phyloP scores from a whole-genome alignment of 2,888 invertebrate species.

The Drosophila prolongata region DNA sequence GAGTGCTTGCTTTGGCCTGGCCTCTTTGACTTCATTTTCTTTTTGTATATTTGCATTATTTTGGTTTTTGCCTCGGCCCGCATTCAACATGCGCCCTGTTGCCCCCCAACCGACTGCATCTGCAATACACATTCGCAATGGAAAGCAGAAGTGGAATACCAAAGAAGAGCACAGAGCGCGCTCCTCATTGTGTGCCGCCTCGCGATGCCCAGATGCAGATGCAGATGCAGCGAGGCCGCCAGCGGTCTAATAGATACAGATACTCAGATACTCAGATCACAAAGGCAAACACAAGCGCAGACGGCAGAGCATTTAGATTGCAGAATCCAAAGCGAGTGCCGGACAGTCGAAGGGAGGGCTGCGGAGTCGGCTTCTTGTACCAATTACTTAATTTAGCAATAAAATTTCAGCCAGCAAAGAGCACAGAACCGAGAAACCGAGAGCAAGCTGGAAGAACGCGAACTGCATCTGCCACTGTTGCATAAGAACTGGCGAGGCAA shows the following conservation, averaged over 20 bases:
- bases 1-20: slow-evolving; percentile 19
- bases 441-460: slow-evolving; percentile 18
- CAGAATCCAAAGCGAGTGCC: slow-evolving; percentile 57
- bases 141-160: slow-evolving; percentile 30
- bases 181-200: slow-evolving; percentile 33
- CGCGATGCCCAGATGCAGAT: slow-evolving; percentile 30
- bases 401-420: slow-evolving; percentile 57
- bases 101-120: slow-evolving; percentile 23
- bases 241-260: slow-evolving; percentile 15
- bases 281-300: slow-evolving; percentile 37
- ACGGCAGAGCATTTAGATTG: slow-evolving; percentile 56
- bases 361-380: slow-evolving; percentile 54
- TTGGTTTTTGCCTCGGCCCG: slow-evolving; percentile 54
- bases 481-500: slow-evolving; percentile 55
- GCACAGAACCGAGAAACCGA: slow-evolving; percentile 16
- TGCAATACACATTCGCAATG: slow-evolving; percentile 45
- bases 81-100: slow-evolving; percentile 45
- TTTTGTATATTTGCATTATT: slow-evolving; percentile 38
- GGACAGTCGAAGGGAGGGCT: not conserved
- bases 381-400: slow-evolving; percentile 78
- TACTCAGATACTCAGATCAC: slow-evolving; percentile 39
- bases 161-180: slow-evolving; percentile 35
- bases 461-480: slow-evolving; percentile 65
- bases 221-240: slow-evolving; percentile 9
- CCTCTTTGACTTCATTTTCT: slow-evolving; percentile 60